Conservation (phyloP, 2,888 invertebrate species). For the Imbricaverruca yamaguchii region DNA sequence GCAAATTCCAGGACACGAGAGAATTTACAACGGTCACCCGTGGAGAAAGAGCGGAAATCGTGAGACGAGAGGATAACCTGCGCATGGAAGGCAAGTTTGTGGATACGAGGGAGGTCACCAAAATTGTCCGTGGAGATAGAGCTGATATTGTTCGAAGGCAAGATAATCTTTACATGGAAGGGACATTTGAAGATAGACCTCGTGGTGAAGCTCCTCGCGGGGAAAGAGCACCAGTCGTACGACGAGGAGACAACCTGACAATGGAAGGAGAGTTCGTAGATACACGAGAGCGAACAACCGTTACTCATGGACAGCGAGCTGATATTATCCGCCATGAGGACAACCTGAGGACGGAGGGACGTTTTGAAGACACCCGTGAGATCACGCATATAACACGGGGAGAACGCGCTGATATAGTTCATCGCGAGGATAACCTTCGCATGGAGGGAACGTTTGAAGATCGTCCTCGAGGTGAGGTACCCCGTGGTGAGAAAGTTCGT, state of each 20-base stretch:
- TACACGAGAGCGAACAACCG: constrained; percentile 22
- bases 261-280: constrained; percentile 38
- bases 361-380: constrained; percentile 29
- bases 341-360: constrained; percentile 32
- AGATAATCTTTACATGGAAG: background rate
- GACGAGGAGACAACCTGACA: constrained; percentile 31
- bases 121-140: background rate
- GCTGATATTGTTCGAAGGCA: background rate
- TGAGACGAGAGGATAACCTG: constrained; percentile 36
- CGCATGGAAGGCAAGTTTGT: background rate
- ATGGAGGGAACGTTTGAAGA: constrained; percentile 55
- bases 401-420: constrained; percentile 38
- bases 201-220: background rate
- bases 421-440: constrained; percentile 45
- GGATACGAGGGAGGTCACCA: background rate
- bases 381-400: constrained; percentile 41
- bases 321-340: constrained; percentile 29
- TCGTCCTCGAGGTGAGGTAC: constrained; percentile 37
- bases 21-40: constrained; percentile 26
- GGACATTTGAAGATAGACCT: background rate
- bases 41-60: constrained; percentile 34
- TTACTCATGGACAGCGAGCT: constrained; percentile 27
- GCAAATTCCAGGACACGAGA: background rate
- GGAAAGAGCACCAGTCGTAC: constrained; percentile 35
- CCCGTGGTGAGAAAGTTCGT: constrained; percentile 41